These are phyloP conservation scores for Zapus hudsonius DNA, from an alignment of 2,113 vertebrate genomes.

Conservation along the genomic window DNA sequence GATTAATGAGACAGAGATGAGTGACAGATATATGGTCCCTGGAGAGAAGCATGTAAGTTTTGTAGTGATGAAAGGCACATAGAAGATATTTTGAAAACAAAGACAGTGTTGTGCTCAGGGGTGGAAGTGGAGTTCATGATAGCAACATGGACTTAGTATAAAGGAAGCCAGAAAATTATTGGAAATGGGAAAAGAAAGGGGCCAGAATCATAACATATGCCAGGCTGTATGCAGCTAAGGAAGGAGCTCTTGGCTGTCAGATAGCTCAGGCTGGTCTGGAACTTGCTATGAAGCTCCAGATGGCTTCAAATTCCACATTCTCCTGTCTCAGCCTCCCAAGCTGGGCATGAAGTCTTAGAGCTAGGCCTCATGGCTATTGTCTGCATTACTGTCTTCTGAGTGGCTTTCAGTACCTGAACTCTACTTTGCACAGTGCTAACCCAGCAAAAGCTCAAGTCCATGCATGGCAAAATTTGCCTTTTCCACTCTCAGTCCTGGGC, in stretches of 20 bases:
- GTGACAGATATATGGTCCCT: not conserved
- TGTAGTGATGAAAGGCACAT: not conserved
- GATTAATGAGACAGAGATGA: not conserved
- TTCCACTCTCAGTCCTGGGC: not conserved
- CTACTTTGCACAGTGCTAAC: not conserved
- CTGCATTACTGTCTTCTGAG: not conserved
- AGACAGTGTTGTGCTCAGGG: not conserved
- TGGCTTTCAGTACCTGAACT: rapidly evolving
- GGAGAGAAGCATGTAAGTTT: not conserved
- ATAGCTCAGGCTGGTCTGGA: not conserved
- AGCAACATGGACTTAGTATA: too few species aligned
- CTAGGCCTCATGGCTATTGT: not conserved
- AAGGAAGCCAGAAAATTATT: not conserved
- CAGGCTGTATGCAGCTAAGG: not conserved
- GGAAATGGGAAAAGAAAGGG: not conserved
- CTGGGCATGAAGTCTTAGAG: not conserved
- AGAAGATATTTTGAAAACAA: not conserved
- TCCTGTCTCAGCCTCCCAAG: not conserved
- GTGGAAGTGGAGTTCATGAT: too few species aligned
- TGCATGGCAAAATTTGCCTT: not conserved
- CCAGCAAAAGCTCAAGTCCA: not conserved
- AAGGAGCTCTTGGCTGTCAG: not conserved
- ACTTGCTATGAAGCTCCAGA: not conserved
- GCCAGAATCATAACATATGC: not conserved
- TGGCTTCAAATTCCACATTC: not conserved